Evolutionary conservation across 1,140 invertebrate species (phyloP), one percentile per base, ranked within the genome.

Genomic region (Pygmarrhopalites habei): DNA sequence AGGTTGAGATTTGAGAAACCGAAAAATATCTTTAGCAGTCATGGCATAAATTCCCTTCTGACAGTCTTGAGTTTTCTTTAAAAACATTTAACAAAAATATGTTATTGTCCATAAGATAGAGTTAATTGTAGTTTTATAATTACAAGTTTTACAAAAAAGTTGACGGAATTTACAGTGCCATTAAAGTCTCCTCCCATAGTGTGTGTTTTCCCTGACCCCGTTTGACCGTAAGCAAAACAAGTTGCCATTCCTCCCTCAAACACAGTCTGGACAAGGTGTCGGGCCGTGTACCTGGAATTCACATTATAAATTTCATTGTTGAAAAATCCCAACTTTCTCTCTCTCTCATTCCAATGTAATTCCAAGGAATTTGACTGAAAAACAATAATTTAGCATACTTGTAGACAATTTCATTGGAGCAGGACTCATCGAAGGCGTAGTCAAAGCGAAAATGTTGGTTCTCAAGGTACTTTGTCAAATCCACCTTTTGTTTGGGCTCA

Each of bases 391-490:
- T n/a, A n/a, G 80, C 81, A 82, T 75, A 93, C 87, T 90, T 91
- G 78, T 97, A 97, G 68, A 97, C 94, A 72, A 96, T 84, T 77
- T 98, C 93, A 79, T 99, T 99, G 71, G 84, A 87, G 73, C 91
- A 90, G 30, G 83, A 85, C 72, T 99, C 96, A 79, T 99, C 95
- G 79, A 99, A 99, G 51, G 95, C 92, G 79, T 98, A 99, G 80
- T 99, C 96, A 77, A 98, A 99, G 71, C 95, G 82, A 77, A 99
- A 99, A 71, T 89, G 85, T 77, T 98, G 95, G 77, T 99, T 99
- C 76, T 99, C 97, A 51, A 99, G 80, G 79, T 92, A 99, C 78
- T 64, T 64, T 5, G 62, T 64, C 44, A 64, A 43, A 58, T 64
- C 62, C 28, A 64, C 62, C n/a, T 99, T 99, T 57, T 86, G 85